A percentile compares a stretch with the other conserved stretches of the same genome.
Conservation (phyloP, 1,140 invertebrate genomes). For the Diachasma alloeum region DNA sequence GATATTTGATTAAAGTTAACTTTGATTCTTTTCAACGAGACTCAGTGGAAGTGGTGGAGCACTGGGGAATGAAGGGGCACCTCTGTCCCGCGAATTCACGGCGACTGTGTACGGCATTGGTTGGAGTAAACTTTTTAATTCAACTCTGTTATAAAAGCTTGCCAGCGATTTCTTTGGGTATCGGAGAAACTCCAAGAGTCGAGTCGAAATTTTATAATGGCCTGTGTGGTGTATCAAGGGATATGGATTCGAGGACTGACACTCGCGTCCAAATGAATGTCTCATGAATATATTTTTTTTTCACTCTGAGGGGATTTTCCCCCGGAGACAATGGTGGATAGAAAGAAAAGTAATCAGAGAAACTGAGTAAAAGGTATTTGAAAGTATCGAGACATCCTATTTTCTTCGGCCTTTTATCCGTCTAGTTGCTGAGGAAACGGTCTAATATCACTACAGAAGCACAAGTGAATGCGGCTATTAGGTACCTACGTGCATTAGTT, state of each 20-base stretch:
- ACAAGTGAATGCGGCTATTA: neutral
- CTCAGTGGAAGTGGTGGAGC: too few species aligned
- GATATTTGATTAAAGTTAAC: slow-evolving; percentile 57
- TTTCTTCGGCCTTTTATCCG: neutral
- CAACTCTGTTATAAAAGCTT: slow-evolving; percentile 31
- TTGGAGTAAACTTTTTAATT: slow-evolving; percentile 36
- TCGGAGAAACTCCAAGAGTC: neutral
- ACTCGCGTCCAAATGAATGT: slow-evolving; percentile 44
- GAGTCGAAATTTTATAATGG: neutral
- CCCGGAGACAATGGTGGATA: neutral
- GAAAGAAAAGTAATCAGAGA: neutral
- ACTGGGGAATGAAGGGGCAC: neutral
- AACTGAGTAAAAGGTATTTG: neutral
- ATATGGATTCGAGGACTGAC: neutral
- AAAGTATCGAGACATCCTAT: neutral
- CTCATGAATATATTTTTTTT: neutral
- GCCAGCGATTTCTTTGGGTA: neutral
- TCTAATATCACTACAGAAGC: neutral
- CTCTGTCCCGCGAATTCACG: slow-evolving; percentile 14
- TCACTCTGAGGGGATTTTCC: neutral
- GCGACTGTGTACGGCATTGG: neutral
- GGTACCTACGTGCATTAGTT: slow-evolving; percentile 34
- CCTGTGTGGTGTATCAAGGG: neutral
- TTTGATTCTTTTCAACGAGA: slow-evolving; percentile 36
- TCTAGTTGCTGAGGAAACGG: neutral